These are phyloP conservation scores for Alethe castanea DNA, from an alignment of 2,113 vertebrate genomes.

Conservation along the genomic window DNA sequence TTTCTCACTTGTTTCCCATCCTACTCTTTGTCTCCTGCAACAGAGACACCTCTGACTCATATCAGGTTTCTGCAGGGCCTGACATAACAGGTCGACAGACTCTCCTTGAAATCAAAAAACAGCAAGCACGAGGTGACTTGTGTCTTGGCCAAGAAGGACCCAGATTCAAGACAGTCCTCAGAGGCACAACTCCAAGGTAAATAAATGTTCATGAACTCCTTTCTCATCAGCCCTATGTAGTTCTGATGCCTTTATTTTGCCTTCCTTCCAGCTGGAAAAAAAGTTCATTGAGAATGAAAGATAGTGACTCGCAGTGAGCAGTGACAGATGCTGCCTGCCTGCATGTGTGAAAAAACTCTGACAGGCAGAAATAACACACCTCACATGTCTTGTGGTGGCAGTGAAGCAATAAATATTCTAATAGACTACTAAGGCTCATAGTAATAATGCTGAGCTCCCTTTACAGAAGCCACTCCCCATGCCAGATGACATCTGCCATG, in stretches of 20 bases:
- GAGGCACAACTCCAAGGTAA: background rate
- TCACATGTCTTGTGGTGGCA: conserved; percentile 24
- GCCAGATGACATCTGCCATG: conserved; percentile 22
- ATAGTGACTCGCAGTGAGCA: conserved; percentile 16
- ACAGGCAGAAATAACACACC: conserved; percentile 49
- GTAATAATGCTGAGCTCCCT: conserved; percentile 15
- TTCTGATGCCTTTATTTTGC: conserved; percentile 7
- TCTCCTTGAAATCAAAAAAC: conserved; percentile 11
- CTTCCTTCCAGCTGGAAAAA: conserved; percentile 8
- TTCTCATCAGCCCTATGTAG: background rate
- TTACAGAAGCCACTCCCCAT: conserved; percentile 41
- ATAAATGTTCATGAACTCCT: background rate
- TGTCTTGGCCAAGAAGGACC: background rate
- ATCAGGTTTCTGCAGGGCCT: background rate
- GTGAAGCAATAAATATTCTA: conserved; percentile 51
- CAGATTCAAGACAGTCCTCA: background rate
- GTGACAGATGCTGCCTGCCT: conserved; percentile 57
- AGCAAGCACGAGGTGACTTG: background rate
- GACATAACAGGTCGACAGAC: background rate
- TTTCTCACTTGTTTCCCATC: conserved; percentile 8
- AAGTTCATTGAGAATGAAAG: conserved; percentile 58
- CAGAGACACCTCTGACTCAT: background rate
- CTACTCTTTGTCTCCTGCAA: background rate
- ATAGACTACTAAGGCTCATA: conserved; percentile 7
- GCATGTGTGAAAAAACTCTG: conserved; percentile 57